phyloP scores from a whole-genome alignment of 2,113 vertebrate species.

The Arenaria interpres region DNA sequence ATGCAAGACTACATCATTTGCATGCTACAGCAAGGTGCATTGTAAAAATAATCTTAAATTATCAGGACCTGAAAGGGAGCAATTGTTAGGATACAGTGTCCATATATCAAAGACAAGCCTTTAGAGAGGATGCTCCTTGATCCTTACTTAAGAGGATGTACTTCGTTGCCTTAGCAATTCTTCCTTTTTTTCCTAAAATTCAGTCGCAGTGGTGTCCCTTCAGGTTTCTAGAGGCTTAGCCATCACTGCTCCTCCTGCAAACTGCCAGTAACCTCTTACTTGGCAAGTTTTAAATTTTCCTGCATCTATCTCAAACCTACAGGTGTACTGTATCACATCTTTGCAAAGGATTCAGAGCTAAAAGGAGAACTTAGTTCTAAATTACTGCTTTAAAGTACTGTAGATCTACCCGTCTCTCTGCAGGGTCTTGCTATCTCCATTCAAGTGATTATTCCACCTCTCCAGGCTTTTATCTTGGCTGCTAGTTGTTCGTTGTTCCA shows the following conservation, averaged over 20 bases:
- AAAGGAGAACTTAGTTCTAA: slow-evolving; percentile 13
- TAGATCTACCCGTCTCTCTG: neutral
- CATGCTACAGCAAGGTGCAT: slow-evolving; percentile 46
- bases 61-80: slow-evolving; percentile 8
- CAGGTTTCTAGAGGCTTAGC: neutral
- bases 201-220: neutral
- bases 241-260: neutral
- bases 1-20: slow-evolving; percentile 23
- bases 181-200: slow-evolving; percentile 19
- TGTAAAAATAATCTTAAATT: slow-evolving; percentile 70
- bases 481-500: neutral
- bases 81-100: neutral
- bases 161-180: slow-evolving; percentile 1
- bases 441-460: neutral
- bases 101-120: slow-evolving; percentile 61
- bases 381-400: neutral
- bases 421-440: neutral
- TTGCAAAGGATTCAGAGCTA: neutral
- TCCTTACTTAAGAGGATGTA: slow-evolving; percentile 20
- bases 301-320: slow-evolving; percentile 26
- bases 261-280: neutral
- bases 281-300: slow-evolving; percentile 18
- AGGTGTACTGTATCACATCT: neutral
- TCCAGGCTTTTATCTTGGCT: neutral
- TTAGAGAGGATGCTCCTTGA: neutral